A percentile compares a stretch with the other conserved stretches of the same genome.
Evolutionary conservation across 2,797 vertebrate species (phyloP).

Genomic region (Clarias pachynema): DNA sequence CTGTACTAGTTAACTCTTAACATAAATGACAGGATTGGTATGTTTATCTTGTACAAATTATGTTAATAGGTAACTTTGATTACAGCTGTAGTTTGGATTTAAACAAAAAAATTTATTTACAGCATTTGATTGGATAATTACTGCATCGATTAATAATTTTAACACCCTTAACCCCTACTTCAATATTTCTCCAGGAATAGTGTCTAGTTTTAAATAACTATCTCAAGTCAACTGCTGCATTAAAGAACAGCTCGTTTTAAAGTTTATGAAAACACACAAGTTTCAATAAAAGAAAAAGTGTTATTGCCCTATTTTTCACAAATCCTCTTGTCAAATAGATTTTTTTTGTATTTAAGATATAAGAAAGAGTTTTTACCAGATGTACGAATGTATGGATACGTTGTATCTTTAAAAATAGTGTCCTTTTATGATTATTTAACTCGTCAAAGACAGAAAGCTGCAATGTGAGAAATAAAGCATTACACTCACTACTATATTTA

Average conservation of each 20-base stretch:
- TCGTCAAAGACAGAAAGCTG: not conserved
- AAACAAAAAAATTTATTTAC: too few species aligned
- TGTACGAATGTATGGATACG: not conserved
- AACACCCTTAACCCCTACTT: too few species aligned
- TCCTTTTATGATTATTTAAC: not conserved
- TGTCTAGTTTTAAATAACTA: not conserved
- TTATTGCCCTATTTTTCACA: too few species aligned
- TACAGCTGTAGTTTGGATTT: too few species aligned
- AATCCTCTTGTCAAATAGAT: too few species aligned
- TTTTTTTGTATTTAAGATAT: too few species aligned
- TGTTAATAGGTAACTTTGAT: not conserved
- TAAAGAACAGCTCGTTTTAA: not conserved
- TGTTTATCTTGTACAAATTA: not conserved
- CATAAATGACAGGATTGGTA: not conserved
- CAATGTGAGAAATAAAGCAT: not conserved
- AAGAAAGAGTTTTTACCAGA: not conserved
- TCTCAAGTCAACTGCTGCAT: too few species aligned
- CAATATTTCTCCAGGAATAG: too few species aligned
- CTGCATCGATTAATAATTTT: too few species aligned
- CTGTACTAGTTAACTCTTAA: not conserved
- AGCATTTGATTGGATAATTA: too few species aligned
- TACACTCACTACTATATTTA: not conserved
- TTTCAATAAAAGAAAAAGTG: too few species aligned
- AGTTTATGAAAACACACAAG: not conserved
- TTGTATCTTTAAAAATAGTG: not conserved